Conservation (phyloP, 2,888 invertebrate species). For the Lymantria monacha region DNA sequence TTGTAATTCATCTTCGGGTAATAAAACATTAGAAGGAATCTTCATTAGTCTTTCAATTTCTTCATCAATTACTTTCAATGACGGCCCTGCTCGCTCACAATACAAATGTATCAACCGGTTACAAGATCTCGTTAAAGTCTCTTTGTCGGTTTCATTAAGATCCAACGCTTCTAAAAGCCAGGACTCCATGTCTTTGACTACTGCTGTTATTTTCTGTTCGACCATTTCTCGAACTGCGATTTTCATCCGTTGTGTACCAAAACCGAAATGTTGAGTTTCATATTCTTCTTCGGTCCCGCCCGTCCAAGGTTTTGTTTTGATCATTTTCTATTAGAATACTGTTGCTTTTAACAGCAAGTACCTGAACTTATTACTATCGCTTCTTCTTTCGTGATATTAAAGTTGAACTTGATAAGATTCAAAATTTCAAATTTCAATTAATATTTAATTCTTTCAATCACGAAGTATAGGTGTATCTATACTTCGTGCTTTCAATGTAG, state of each 20-base stretch:
- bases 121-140: conserved; percentile 59
- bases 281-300: conserved; percentile 76
- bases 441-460: no score
- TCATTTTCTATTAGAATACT: conserved; percentile 42
- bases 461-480: no score
- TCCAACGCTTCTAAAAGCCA: conserved; percentile 58
- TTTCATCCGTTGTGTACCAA: conserved; percentile 71
- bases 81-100: conserved; percentile 63
- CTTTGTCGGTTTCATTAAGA: conserved; percentile 66
- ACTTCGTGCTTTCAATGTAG: no score
- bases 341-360: background rate
- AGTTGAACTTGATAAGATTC: no score
- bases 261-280: conserved; percentile 75
- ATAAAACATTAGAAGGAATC: conserved; percentile 63
- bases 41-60: conserved; percentile 65
- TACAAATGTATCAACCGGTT: conserved; percentile 64
- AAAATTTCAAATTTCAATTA: no score
- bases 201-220: conserved; percentile 65
- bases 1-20: conserved; percentile 70
- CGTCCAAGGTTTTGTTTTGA: conserved; percentile 57
- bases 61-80: conserved; percentile 56
- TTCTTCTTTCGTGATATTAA: no score
- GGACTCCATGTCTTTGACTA: conserved; percentile 67
- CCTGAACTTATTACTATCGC: no score
- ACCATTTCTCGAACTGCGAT: conserved; percentile 72